Evolutionary conservation across 2,888 invertebrate species (phyloP), one percentile per base, ranked within the genome.

Genomic region (Monochamus alternatus): DNA sequence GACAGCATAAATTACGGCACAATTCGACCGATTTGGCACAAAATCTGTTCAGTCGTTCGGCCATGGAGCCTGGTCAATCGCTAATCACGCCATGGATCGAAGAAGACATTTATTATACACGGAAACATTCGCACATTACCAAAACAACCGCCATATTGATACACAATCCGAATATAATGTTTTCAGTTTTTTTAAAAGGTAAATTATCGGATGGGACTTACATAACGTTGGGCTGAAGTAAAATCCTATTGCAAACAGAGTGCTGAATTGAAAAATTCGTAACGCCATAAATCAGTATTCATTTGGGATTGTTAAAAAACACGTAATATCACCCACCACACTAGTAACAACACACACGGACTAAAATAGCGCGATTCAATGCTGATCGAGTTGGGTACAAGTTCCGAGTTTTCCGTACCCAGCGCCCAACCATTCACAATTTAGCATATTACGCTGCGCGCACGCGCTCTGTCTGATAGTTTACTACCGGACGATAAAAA

Each of bases 211-310:
- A 43, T 60, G 68, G 72, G 66, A 79, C 82, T 83, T 82, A 86
- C 86, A 81, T 84, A 83, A 75, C 78, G 84, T 83, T 83, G 85
- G 83, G 83, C 83, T 84, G 81, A 85, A 78, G 75, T 79, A 82
- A 81, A 87, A 86, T 87, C 89, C 90, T 90, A 92, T 89, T 90
- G 91, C 88, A 90, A 91, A 90, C 90, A 91, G 89, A 90, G 91
- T 91, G 90, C 90, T 90, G 92, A 93, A 91, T 91, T 92, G 92
- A 91, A 93, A 91, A 91, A 93, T 92, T 93, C 92, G 92, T 92
- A 93, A 92, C 93, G 94, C 94, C 94, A 94, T 94, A 93, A 92
- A 93, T 93, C 91, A 91, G 91, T 84, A 83, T 80, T 92, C 93
- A 93, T 93, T 92, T 92, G 93, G 91, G 88, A 87, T 87, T 86